Conservation (phyloP, 1,140 invertebrate species). For the Ylistrum balloti region DNA sequence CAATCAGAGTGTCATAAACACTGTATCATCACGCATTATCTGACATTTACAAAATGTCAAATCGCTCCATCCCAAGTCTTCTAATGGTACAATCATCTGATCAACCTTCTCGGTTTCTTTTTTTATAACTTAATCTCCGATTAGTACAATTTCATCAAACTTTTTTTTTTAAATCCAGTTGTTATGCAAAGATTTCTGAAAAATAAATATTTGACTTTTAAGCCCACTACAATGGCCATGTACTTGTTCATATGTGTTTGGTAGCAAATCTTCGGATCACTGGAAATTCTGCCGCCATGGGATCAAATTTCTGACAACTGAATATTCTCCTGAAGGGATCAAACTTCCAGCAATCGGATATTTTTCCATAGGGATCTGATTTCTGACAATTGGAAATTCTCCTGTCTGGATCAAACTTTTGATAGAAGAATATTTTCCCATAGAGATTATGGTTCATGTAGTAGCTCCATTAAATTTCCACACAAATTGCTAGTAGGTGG, state of each 20-base stretch:
- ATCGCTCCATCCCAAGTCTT: not conserved
- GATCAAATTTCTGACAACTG: no score
- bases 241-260: not conserved
- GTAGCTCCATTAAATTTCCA: not conserved
- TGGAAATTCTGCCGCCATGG: not conserved
- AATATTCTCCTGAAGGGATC: no score
- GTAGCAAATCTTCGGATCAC: not conserved
- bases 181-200: no score
- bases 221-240: not conserved
- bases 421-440: not conserved
- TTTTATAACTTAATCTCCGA: no score
- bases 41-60: slow-evolving; percentile 13
- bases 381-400: no score
- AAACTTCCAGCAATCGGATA: no score
- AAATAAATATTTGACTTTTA: no score
- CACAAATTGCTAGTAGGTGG: not conserved
- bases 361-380: no score
- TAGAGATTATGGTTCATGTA: not conserved
- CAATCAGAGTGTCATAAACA: not conserved
- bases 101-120: not conserved
- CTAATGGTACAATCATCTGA: not conserved
- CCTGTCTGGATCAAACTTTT: no score
- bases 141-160: no score
- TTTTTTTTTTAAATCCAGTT: no score
- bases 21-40: not conserved